Base-by-base conservation (phyloP, 2,797 vertebrate species). In the Taeniopygia guttata region DNA sequence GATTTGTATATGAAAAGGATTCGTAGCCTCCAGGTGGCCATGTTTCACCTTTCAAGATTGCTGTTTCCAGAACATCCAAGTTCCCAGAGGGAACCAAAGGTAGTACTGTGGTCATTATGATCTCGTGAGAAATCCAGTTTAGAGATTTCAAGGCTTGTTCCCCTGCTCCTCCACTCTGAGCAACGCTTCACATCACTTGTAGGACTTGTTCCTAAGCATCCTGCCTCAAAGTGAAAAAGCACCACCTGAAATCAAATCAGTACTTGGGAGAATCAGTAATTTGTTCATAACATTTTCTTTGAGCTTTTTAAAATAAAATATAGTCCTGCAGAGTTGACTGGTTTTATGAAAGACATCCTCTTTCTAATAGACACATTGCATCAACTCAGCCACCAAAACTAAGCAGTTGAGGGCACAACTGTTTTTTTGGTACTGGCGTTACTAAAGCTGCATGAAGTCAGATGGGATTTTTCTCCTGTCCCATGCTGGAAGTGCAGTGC, bases 261-360 rank as follows among this genome's bases (percentile, higher is more conserved):
- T 80, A 34, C 64, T 93, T 81, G 70, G 54, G 48, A 85, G 58
- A 94, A 59, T 69, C 26, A 13, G 16, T 46, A 63, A 59, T 45
- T 26, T 77, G 69, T 96, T 97, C 68, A 49, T 82, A 51, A 84
- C 66, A 79, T 76, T 95, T 90, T 46, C 40, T 93, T 86, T 29
- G 34, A 96, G 84, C 43, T 92, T 51, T 87, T 96, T 80, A 40
- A 84, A 96, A 77, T 17, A 17, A 91, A 74, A 87, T 64, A 72
- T 62, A 92, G 18, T 73, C 48, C 74, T 95, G 40, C 36, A 78
- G 72, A 83, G 40, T 67, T 83, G 55, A 68, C 76, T 75, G 80
- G 59, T 82, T 91, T 94, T 85, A 70, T 64, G 89, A 94, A 93
- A 96, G 87, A 46, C 13, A 7, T 79, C 40, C 84, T 45, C 64